phyloP scores from a whole-genome alignment of 23 tunicate genomes.

The Aplidium turbinatum region DNA sequence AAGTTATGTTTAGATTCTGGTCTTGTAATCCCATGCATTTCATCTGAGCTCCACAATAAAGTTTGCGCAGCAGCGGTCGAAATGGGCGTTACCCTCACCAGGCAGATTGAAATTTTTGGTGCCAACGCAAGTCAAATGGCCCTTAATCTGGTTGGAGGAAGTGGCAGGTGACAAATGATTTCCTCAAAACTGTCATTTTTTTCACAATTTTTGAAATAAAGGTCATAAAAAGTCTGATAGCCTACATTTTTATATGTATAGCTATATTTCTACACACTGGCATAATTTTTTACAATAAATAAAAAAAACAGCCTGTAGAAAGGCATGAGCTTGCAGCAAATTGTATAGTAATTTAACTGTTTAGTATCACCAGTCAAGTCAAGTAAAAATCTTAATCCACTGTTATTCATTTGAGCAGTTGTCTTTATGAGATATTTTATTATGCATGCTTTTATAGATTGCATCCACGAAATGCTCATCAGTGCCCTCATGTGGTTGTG shows the following conservation, averaged over 20 bases:
- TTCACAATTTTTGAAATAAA: background rate
- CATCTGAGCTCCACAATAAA: slow-evolving; percentile 38
- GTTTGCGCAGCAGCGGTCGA: slow-evolving; percentile 45
- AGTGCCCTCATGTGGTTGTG: slow-evolving; percentile 72
- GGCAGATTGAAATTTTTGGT: slow-evolving; percentile 78
- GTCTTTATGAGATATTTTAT: too few species aligned
- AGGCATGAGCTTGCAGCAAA: too few species aligned
- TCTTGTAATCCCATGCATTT: slow-evolving; percentile 70
- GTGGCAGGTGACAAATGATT: slow-evolving; percentile 34
- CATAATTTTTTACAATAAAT: too few species aligned
- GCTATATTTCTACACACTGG: too few species aligned
- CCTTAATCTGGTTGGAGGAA: slow-evolving; percentile 58
- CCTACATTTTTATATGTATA: too few species aligned
- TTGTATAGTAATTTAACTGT: too few species aligned
- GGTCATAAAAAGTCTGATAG: background rate
- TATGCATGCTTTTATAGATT: slow-evolving; percentile 36
- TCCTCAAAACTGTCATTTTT: background rate
- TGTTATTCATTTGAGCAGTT: too few species aligned
- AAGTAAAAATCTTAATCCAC: too few species aligned
- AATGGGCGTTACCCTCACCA: slow-evolving; percentile 55
- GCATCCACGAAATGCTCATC: slow-evolving; percentile 80
- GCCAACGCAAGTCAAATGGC: slow-evolving; percentile 77
- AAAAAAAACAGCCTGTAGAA: too few species aligned
- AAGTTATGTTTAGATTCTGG: slow-evolving; percentile 58
- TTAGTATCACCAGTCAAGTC: too few species aligned